Evolutionary conservation across 2,113 vertebrate genomes (phyloP).

Genomic region (Hippopotamus amphibius): DNA sequence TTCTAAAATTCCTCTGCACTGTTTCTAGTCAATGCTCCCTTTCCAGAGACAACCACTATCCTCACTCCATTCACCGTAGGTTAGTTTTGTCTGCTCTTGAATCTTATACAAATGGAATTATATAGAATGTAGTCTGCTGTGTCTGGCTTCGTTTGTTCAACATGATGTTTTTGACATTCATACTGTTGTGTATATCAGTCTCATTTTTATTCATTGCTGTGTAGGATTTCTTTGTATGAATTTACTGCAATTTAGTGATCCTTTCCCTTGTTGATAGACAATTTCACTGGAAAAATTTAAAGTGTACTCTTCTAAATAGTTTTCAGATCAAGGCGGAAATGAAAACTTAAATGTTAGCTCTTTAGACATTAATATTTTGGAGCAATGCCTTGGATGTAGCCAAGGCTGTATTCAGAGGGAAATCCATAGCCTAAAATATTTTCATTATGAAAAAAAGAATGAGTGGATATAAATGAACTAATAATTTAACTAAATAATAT

Average conservation of each 20-base stretch:
- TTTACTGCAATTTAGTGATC: neutral
- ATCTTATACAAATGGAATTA: no score
- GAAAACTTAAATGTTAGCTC: neutral
- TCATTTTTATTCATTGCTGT: neutral
- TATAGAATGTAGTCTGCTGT: neutral
- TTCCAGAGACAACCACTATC: neutral
- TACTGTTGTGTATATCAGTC: no score
- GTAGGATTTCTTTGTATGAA: neutral
- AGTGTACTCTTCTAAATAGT: neutral
- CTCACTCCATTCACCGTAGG: rapidly evolving
- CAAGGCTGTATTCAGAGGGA: conserved; percentile 54
- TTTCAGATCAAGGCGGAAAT: conserved; percentile 12
- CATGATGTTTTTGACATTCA: neutral
- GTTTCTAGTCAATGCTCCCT: neutral
- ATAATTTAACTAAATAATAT: neutral
- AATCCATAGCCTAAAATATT: neutral
- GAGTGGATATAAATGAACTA: neutral
- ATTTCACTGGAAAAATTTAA: neutral
- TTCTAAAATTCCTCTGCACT: rapidly evolving
- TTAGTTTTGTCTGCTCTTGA: neutral
- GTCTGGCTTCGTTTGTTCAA: neutral
- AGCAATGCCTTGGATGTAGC: neutral
- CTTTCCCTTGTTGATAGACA: neutral
- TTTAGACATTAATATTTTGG: neutral
- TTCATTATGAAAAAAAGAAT: conserved; percentile 1